Evolutionary conservation across 2,797 vertebrate genomes (phyloP), one percentile per base, ranked within the genome.

Genomic region (Sitta carolinensis): DNA sequence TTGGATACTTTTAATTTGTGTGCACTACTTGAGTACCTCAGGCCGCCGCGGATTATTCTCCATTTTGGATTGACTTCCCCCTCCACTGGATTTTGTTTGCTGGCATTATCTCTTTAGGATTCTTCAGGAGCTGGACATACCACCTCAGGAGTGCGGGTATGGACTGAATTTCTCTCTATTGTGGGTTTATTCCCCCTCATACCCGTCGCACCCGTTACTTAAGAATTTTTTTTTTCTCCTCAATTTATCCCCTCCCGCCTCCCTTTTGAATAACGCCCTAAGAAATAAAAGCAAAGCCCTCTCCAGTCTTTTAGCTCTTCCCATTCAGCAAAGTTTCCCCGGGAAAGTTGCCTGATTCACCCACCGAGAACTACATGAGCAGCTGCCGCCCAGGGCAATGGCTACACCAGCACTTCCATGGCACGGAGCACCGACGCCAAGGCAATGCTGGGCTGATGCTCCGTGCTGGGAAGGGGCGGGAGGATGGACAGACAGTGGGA

Each of bases 1-100:
- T 96, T 94, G 87, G 93, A 69, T 79, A 74, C 82, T 97, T 96
- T 87, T 72, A 92, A 97, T 97, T 96, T 98, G 82, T 15, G 85
- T 95, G 96, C 93, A 62, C 97, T 98, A 97, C 1, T 36, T 36
- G 17, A 95, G 97, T 93, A 91, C 89, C 96, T 97, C 97, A 98
- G 98, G 98, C 98, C 98, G 97, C 98, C 98, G 98, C 98, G 98
- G 98, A 98, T 98, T 98, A 98, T 98, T 98, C 97, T 98, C 95
- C 97, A 96, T 97, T 97, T 97, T 98, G 98, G 98, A 98, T 98
- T 98, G 98, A 98, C 98, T 98, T 98, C 96, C 96, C 97, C 97
- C 93, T 81, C 96, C 97, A 98, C 95, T 94, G 97, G 97, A 96
- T 96, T 96, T 95, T 92, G 95, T 97, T 96, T 95, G 97, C 97